phyloP scores from a whole-genome alignment of 2,113 vertebrate species.

The Notothenia rossii region DNA sequence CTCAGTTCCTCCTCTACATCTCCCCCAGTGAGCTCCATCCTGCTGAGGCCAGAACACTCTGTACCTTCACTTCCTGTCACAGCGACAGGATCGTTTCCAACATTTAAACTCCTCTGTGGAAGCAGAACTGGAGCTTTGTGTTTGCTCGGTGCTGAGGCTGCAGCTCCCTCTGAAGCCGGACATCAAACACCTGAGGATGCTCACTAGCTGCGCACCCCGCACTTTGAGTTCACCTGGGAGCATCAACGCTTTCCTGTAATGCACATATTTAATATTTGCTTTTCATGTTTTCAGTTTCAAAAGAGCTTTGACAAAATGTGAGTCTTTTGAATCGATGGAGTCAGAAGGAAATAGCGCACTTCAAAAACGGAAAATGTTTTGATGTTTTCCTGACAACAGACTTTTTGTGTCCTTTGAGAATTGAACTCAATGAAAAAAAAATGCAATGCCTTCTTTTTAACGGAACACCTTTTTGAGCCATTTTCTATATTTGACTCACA shows the following conservation, averaged over 20 bases:
- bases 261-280: not conserved
- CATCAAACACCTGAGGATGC: conserved; percentile 28
- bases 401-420: too few relatives aligned
- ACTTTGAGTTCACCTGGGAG: not conserved
- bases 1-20: not conserved
- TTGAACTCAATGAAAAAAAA: too few relatives aligned
- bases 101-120: not conserved
- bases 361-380: too few relatives aligned
- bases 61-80: not conserved
- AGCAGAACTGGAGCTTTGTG: not conserved
- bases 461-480: too few relatives aligned
- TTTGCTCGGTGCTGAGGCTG: conserved; percentile 21
- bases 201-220: conserved; percentile 23
- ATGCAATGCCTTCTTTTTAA: too few relatives aligned
- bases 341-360: too few relatives aligned
- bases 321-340: too few relatives aligned
- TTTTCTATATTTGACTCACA: too few relatives aligned
- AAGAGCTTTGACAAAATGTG: not conserved
- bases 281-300: not conserved
- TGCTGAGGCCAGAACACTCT: not conserved
- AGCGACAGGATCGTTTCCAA: not conserved
- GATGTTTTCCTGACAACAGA: too few relatives aligned
- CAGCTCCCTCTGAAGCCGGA: conserved; percentile 20
- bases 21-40: not conserved
- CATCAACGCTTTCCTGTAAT: too few relatives aligned